Conservation (phyloP, 2,113 vertebrate genomes). For the Mandrillus leucophaeus region DNA sequence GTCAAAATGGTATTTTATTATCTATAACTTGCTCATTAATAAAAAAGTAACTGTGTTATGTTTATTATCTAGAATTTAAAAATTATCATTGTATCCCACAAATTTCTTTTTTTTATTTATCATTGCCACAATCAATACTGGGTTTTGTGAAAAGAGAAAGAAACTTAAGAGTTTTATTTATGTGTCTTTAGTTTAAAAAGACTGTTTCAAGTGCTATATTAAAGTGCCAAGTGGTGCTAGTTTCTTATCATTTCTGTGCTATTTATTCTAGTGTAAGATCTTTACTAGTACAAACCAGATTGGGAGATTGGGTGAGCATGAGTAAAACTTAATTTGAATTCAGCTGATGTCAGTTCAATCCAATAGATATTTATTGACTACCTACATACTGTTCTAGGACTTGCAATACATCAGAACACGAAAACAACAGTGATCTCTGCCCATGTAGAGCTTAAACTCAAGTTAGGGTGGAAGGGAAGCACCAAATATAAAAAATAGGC, state of each 20-base stretch:
- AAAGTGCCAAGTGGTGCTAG: neutral
- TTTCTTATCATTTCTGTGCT: neutral
- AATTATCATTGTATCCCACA: neutral
- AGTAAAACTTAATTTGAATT: neutral
- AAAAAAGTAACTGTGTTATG: neutral
- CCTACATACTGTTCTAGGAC: neutral
- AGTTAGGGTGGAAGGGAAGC: neutral
- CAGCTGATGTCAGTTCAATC: neutral
- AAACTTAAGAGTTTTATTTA: neutral
- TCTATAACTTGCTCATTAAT: neutral
- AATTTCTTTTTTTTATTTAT: slow-evolving; percentile 7
- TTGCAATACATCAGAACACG: neutral
- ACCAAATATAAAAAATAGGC: neutral
- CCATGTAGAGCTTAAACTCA: neutral
- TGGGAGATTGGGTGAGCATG: neutral
- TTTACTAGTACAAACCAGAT: neutral
- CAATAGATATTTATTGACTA: neutral
- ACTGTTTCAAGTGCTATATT: neutral
- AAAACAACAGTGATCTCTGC: neutral
- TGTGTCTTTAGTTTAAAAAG: neutral
- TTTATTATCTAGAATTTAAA: neutral
- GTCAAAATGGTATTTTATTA: neutral
- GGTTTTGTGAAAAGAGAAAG: neutral
- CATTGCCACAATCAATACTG: neutral
- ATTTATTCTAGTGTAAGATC: neutral